Base-by-base conservation (phyloP, 2,797 vertebrate genomes). In the Epinephelus malabaricus region DNA sequence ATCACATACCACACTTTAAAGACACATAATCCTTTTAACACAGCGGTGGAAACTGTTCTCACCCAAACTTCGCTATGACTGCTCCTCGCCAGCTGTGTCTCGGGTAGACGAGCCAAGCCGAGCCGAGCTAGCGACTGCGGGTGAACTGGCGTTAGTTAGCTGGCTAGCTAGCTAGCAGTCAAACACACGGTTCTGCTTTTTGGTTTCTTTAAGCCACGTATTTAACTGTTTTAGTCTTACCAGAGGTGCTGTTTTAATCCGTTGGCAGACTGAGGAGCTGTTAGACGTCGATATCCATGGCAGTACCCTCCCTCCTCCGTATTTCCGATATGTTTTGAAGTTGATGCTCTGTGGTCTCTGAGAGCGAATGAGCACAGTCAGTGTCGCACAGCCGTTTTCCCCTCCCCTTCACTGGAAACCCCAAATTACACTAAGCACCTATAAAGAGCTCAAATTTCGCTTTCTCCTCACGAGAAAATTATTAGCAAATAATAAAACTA, bases 81-180 rank as follows among this genome's bases (percentile, higher is more conserved):
- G 60, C 23, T 46, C 45, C 58, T 58, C 17, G 50, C 78, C 88
- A 89, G 91, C 83, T 90, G 87, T 82, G 75, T 47, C 49, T 10
- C 46, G 50, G 17, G 11, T 12, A 66, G 1, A 14, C 23, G 7
- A 81, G 54, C 51, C 21, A 6, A 85, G 45, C 62, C 15, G 25
- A 58, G 69, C 56, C 25, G 51, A 73, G 89, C 77, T 74, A 90
- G 51, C 61, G 17, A 53, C 63, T 59, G 80, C 49, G 68, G 73
- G 60, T 83, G 45, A 68, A 71, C 70, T 49, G 55, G 34, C n/a
- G 18, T 45, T 72, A 63, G 70, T 64, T 77, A 69, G 81, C 64
- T 75, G 59, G 73, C 70, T 75, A 78, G 73, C 85, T 67, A 59
- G 78, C 81, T 43, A 75, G 56, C 79, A 21, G 43, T 15, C 54